Percentiles rank a stretch among this genome's conserved stretches.
Evolutionary conservation across 2,113 vertebrate species (phyloP).

Genomic region (Halcyon senegalensis): DNA sequence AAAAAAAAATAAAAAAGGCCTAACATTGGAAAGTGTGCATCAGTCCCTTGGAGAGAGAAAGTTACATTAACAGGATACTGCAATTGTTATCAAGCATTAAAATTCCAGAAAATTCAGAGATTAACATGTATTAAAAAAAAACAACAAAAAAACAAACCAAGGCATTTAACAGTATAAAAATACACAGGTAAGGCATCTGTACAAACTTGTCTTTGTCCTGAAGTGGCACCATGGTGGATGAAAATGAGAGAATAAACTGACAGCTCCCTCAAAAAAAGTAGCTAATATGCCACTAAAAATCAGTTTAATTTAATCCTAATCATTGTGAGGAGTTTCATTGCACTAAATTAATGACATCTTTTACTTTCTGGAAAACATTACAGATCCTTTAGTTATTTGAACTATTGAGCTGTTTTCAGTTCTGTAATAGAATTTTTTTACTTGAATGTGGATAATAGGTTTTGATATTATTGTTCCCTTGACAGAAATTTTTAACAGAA

Average conservation of each 20-base stretch:
- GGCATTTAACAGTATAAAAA: neutral
- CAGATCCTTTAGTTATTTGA: neutral
- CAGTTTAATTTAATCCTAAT: neutral
- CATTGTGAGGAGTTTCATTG: neutral
- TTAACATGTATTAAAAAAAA: neutral
- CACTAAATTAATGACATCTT: neutral
- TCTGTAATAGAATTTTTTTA: neutral
- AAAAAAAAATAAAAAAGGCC: neutral
- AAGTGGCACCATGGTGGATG: neutral
- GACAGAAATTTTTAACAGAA: neutral
- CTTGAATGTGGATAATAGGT: neutral
- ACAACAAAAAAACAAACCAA: neutral
- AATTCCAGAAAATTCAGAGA: neutral
- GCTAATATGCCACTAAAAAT: neutral
- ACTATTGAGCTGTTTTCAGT: neutral
- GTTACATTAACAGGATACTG: neutral
- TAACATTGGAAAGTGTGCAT: neutral
- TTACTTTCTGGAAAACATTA: neutral
- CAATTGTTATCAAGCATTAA: neutral
- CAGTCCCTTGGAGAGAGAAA: neutral
- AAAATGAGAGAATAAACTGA: neutral
- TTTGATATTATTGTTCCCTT: neutral
- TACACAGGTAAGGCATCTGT: neutral
- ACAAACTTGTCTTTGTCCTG: neutral
- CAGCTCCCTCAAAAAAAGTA: neutral